Conservation (phyloP, 2,113 vertebrate genomes). For the Carassius auratus region DNA sequence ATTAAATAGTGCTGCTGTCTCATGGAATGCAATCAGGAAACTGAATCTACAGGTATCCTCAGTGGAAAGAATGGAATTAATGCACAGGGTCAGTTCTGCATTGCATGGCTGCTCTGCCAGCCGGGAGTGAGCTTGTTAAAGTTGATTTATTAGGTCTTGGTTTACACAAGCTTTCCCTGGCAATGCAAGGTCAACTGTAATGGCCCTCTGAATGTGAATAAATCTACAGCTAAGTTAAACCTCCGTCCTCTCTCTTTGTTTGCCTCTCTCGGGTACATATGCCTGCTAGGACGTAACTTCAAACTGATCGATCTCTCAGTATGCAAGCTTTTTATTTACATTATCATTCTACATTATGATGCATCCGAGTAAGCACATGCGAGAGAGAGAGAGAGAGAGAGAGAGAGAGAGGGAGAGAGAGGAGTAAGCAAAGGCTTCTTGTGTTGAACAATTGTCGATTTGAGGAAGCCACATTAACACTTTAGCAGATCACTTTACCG, state of each 20-base stretch:
- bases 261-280: constrained; percentile 34
- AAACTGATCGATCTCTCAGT: constrained; percentile 24
- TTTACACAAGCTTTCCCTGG: constrained; percentile 76
- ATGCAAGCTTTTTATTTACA: constrained; percentile 3
- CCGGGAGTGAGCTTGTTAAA: constrained; percentile 77
- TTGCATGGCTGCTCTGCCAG: constrained; percentile 66
- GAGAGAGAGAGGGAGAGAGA: background rate
- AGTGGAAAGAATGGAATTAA: constrained; percentile 71
- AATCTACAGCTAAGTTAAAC: constrained; percentile 69
- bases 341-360: constrained; percentile 34
- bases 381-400: background rate
- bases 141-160: constrained; percentile 80
- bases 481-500: constrained; percentile 60
- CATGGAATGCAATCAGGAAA: constrained; percentile 73
- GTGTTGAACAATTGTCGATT: constrained; percentile 41
- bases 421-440: background rate
- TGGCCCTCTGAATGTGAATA: constrained; percentile 80
- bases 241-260: constrained; percentile 55
- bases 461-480: constrained; percentile 62
- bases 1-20: constrained; percentile 72
- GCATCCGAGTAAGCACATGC: background rate
- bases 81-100: constrained; percentile 67
- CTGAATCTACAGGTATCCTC: constrained; percentile 75
- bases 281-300: constrained; percentile 15
- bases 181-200: constrained; percentile 81